phyloP scores from a whole-genome alignment of 2,797 vertebrate genomes.

The Malacoctenus gilli region DNA sequence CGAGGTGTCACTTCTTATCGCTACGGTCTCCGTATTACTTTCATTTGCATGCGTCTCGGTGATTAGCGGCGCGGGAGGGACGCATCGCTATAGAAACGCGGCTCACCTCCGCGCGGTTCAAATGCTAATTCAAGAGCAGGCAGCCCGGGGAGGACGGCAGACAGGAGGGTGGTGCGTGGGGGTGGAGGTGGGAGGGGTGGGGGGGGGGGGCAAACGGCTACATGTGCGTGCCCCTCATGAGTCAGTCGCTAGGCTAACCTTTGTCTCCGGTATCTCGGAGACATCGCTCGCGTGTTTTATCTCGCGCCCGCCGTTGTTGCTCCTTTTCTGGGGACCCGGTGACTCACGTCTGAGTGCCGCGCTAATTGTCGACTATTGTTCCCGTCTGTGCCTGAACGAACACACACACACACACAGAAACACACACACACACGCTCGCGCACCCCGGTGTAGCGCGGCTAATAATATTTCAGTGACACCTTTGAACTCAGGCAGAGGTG shows the following conservation, averaged over 20 bases:
- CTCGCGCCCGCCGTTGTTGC: slow-evolving; percentile 47
- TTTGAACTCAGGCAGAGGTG: no score
- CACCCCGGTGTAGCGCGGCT: slow-evolving; percentile 15
- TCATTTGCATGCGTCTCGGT: slow-evolving; percentile 30
- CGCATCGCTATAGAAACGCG: slow-evolving; percentile 78
- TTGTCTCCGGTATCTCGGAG: slow-evolving; percentile 59
- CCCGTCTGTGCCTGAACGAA: slow-evolving; percentile 10
- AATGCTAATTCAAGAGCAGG: slow-evolving; percentile 75
- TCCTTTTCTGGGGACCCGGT: slow-evolving; percentile 19
- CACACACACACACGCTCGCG: slow-evolving; percentile 1
- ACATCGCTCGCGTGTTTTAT: slow-evolving; percentile 46
- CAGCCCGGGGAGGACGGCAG: slow-evolving; percentile 55
- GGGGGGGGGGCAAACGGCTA: no score
- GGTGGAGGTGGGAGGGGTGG: no score
- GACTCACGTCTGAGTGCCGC: slow-evolving; percentile 38
- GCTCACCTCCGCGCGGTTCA: slow-evolving; percentile 65
- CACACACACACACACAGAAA: not conserved
- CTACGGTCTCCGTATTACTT: slow-evolving; percentile 27
- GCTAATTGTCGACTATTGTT: slow-evolving; percentile 18
- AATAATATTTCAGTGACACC: no score
- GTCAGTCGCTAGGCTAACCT: slow-evolving; percentile 67
- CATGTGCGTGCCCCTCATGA: no score
- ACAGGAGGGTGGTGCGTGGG: not conserved
- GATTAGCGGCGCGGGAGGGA: slow-evolving; percentile 43
- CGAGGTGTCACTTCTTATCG: slow-evolving; percentile 26